phyloP scores from a whole-genome alignment of 2,888 invertebrate genomes.

The Agrilus mali region DNA sequence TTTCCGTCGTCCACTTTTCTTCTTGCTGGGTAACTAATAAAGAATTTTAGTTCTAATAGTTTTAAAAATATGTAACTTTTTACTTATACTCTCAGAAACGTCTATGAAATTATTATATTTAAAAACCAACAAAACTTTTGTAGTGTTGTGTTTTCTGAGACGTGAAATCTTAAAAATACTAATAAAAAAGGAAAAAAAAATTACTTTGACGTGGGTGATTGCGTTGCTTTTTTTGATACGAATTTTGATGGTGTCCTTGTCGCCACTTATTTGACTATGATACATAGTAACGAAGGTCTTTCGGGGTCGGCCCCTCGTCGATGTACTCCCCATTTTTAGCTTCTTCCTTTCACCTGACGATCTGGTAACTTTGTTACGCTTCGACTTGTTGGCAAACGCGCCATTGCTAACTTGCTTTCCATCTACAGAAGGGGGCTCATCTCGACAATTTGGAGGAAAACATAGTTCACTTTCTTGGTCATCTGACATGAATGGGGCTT shows the following conservation, averaged over 20 bases:
- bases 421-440: too few species aligned
- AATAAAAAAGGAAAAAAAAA: not conserved
- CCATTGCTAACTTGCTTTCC: conserved; percentile 19
- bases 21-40: conserved; percentile 28
- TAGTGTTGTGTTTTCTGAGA: too few species aligned
- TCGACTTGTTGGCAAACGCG: conserved; percentile 15
- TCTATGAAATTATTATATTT: too few species aligned
- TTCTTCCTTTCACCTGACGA: conserved; percentile 16
- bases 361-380: conserved; percentile 9
- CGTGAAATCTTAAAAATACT: too few species aligned
- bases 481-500: too few species aligned
- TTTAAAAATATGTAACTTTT: too few species aligned
- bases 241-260: conserved; percentile 55
- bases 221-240: conserved; percentile 51
- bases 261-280: conserved; percentile 48
- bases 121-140: too few species aligned
- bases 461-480: too few species aligned
- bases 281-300: conserved; percentile 41
- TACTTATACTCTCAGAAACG: too few species aligned
- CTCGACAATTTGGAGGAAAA: too few species aligned
- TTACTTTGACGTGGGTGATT: conserved; percentile 25
- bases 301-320: conserved; percentile 32
- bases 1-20: conserved; percentile 31
- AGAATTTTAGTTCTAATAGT: not conserved
- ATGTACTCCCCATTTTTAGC: conserved; percentile 21